These are phyloP conservation scores for Melanotaenia duboulayi DNA, from an alignment of 2,113 vertebrate species.

Conservation along the genomic window DNA sequence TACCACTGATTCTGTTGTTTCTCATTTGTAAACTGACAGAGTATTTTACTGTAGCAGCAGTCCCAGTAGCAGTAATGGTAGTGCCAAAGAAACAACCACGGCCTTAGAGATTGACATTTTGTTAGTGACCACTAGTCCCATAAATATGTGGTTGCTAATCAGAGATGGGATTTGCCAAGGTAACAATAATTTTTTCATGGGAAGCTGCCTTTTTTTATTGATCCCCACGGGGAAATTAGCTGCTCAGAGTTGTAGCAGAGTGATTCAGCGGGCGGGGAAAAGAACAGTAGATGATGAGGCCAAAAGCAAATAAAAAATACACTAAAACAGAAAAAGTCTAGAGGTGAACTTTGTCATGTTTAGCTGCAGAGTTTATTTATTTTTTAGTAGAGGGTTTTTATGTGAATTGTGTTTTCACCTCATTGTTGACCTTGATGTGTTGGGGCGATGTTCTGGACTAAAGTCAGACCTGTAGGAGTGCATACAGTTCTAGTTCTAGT, in stretches of 20 bases:
- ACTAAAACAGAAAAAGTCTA: constrained; percentile 1
- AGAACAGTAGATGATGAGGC: neutral
- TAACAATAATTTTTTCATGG: constrained; percentile 10
- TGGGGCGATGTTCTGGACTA: constrained; percentile 8
- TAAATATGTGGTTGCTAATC: constrained; percentile 33
- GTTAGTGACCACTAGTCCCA: constrained; percentile 23
- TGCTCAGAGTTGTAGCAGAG: neutral
- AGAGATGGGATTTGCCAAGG: constrained; percentile 32
- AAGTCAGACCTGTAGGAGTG: constrained; percentile 20
- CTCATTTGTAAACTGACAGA: constrained; percentile 70
- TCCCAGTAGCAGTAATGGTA: constrained; percentile 51
- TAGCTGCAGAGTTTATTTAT: neutral
- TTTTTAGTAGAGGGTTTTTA: constrained; percentile 4
- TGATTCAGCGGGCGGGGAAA: constrained; percentile 2
- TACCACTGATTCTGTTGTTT: constrained; percentile 71
- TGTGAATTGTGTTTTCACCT: constrained; percentile 46
- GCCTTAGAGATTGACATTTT: constrained; percentile 67
- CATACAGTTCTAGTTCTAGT: constrained; percentile 20
- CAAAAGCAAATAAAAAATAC: constrained; percentile 25
- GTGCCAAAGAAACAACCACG: constrained; percentile 45
- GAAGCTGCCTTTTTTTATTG: constrained; percentile 17
- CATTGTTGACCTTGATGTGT: constrained; percentile 28
- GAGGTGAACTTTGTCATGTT: constrained; percentile 5
- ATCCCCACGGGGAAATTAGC: constrained; percentile 38
- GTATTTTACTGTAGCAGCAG: constrained; percentile 59